Evolutionary conservation across 2,797 vertebrate genomes (phyloP), one percentile per base, ranked within the genome.

Genomic region (Onychomys torridus): DNA sequence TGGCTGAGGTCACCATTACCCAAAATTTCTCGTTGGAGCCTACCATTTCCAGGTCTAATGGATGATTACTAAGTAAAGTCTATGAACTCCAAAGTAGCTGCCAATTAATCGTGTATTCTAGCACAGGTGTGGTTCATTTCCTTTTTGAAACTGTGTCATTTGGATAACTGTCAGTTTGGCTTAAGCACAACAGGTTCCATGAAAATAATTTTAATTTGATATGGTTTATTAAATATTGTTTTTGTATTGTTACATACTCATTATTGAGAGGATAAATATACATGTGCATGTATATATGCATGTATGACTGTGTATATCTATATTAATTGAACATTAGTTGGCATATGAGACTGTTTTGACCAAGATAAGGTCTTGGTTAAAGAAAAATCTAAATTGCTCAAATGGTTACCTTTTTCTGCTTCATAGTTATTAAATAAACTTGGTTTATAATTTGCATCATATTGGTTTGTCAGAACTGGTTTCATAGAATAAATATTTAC

Each of bases 401-500:
- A 86, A 57, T 87, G 78, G 7, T 78, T 93, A 61, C 10, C 43
- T 87, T 25, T 95, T 97, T 96, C 75, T 91, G 23, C 27, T 86
- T 97, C 73, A 75, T 78, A 77, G 21, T 89, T 97, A 79, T 0
- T 27, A 97, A 96, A 91, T 87, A 89, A 75, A 81, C 0, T 7
- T 86, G 81, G 19, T 91, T 55, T 96, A 94, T 93, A 89, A 93
- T 73, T 46, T 96, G 92, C 29, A 0, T 95, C 95, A 96, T 82
- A 75, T 12, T 93, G 89, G 75, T 97, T 95, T 97, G 93, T 90
- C 88, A 81, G 46, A 87, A 86, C 3, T n/a, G 37, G 63, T 12
- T 90, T 96, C 87, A 96, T 34, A 81, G 65, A 94, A 94, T 91
- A 89, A 93, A 91, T 90, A n/a, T 95, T 97, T 96, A 96, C 55